A percentile compares a stretch with the other conserved stretches of the same genome.
phyloP scores from a whole-genome alignment of 2,888 invertebrate species.

The Nemotelus nigrinus region DNA sequence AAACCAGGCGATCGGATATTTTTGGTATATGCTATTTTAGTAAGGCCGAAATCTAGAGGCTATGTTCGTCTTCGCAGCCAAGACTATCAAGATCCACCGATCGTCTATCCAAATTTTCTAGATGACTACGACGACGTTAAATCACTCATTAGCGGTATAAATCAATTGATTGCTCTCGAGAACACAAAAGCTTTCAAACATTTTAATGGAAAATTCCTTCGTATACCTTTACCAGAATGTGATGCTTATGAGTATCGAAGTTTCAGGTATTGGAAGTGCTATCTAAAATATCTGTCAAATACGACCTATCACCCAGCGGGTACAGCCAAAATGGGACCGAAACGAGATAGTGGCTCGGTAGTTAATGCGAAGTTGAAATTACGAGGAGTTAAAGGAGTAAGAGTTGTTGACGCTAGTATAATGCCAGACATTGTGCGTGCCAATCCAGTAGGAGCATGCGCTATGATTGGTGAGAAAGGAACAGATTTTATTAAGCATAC shows the following conservation, averaged over 20 bases:
- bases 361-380: constrained; percentile 71
- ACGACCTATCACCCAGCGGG: constrained; percentile 74
- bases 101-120: constrained; percentile 73
- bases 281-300: constrained; percentile 70
- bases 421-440: constrained; percentile 68
- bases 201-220: constrained; percentile 66
- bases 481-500: constrained; percentile 69
- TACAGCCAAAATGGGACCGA: constrained; percentile 75
- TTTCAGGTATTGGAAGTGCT: constrained; percentile 74
- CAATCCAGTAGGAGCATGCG: constrained; percentile 69
- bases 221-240: constrained; percentile 66
- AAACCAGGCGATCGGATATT: constrained; percentile 50
- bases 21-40: constrained; percentile 56
- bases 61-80: constrained; percentile 67
- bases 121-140: constrained; percentile 67
- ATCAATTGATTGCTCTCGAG: constrained; percentile 62
- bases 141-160: constrained; percentile 64
- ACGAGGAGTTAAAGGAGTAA: constrained; percentile 66
- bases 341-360: constrained; percentile 69
- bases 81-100: constrained; percentile 70
- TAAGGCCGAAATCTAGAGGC: constrained; percentile 69
- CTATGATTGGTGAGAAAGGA: constrained; percentile 70
- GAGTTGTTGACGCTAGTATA: constrained; percentile 69
- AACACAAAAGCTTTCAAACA: constrained; percentile 63
- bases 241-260: constrained; percentile 58